Base-by-base conservation (phyloP, 2,797 vertebrate species). In the Cynopterus sphinx region DNA sequence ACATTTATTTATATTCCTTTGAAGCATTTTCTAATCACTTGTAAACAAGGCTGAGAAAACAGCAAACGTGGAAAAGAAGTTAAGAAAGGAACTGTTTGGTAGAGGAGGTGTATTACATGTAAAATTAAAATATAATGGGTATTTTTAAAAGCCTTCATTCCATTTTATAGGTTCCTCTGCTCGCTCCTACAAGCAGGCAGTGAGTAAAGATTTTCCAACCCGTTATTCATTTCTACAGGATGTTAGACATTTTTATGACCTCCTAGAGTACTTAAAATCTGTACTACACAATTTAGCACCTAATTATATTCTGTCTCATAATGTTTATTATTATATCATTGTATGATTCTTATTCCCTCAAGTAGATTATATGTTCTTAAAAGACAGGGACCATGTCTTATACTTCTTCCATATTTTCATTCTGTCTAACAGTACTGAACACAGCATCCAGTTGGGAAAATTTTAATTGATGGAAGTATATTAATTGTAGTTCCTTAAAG, bases 1-100 rank as follows among this genome's bases (percentile, higher is more conserved):
- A 92, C n/a, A n/a, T 84, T 93, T 88, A 88, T 94, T 96, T 96
- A 82, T 86, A 92, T 96, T 88, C 85, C 94, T 97, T 91, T 92
- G 82, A 96, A 53, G 26, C 22, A 87, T 36, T 96, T 93, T 95
- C 61, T 94, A 93, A 67, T 94, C 95, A 77, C 57, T 94, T 77
- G 39, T 87, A 95, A 96, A 92, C 19, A 77, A 84, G 43, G 16
- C 43, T 41, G 55, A 87, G 55, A 71, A 53, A 94, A 78, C 95
- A 87, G 22, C 8, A 57, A 43, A 94, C 61, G 6, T 68, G n/a
- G 41, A 31, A 89, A 84, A 92, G 90, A 90, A 39, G 28, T 67
- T 84, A 94, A 65, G 70, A 86, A 94, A 94, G 39, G 46, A 43
- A 79, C 36, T 28, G 1, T 79, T 91, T 87, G 22, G 55, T 51